A percentile compares a stretch with the other conserved stretches of the same genome.
phyloP scores from a whole-genome alignment of 2,113 vertebrate species.

The Rhadina sibilatrix region DNA sequence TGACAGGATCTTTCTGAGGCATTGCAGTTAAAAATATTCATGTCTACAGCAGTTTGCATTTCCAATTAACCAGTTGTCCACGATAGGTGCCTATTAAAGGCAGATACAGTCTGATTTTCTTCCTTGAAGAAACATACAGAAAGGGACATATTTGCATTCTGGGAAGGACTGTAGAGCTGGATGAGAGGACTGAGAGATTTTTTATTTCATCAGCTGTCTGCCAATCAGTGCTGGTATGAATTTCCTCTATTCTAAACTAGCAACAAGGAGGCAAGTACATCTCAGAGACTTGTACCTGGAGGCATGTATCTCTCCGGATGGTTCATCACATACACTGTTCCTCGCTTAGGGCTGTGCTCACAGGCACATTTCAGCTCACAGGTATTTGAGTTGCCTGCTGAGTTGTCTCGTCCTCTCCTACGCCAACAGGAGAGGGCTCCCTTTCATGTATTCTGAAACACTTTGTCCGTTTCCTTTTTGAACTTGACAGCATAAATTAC shows the following conservation, averaged over 20 bases:
- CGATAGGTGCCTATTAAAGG: not conserved
- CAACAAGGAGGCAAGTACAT: not conserved
- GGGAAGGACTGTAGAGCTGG: not conserved
- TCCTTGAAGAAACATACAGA: not conserved
- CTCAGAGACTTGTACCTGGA: not conserved
- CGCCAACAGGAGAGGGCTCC: not conserved
- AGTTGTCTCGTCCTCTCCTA: not conserved
- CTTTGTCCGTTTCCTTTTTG: not conserved
- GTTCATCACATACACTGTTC: not conserved
- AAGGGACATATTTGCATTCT: not conserved
- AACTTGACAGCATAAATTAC: constrained; percentile 38
- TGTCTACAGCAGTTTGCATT: accelerated
- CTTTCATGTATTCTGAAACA: not conserved
- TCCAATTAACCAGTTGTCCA: not conserved
- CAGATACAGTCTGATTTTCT: not conserved
- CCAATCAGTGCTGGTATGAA: not conserved
- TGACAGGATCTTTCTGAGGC: not conserved
- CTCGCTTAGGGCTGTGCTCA: not conserved
- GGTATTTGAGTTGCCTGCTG: not conserved
- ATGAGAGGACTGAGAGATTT: not conserved
- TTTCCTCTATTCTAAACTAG: not conserved
- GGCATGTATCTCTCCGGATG: not conserved
- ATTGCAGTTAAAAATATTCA: not conserved
- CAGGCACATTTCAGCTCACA: not conserved
- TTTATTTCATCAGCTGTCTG: not conserved